Percentiles rank a stretch among this genome's conserved stretches.
These are phyloP conservation scores for Drosophila tsacasi DNA, from an alignment of 1,140 invertebrate genomes.

Conservation along the genomic window DNA sequence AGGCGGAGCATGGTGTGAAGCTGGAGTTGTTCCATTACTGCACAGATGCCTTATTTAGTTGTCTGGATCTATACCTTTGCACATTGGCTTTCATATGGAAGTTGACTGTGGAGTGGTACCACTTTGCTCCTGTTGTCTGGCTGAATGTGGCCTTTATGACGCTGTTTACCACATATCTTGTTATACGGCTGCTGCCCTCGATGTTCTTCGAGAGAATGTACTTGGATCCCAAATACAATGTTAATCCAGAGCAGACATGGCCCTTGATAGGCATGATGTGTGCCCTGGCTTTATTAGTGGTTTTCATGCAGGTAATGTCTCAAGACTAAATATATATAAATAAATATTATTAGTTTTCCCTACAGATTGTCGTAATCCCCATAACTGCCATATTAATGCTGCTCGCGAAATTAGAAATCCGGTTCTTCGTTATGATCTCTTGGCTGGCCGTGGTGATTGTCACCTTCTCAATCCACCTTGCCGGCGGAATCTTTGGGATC, in stretches of 20 bases:
- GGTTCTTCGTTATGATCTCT: conserved; percentile 19
- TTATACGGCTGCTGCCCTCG: conserved; percentile 34
- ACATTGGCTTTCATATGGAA: conserved; percentile 40
- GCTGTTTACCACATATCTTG: conserved; percentile 42
- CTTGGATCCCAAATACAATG: conserved; percentile 26
- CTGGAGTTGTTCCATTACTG: not conserved
- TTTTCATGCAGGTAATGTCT: conserved; percentile 41
- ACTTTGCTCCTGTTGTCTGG: conserved; percentile 29
- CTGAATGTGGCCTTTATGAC: conserved; percentile 48
- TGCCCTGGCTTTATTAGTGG: conserved; percentile 28
- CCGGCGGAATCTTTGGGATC: conserved; percentile 15
- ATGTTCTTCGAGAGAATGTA: conserved; percentile 50
- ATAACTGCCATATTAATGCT: conserved; percentile 40
- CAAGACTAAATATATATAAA: too few relatives aligned
- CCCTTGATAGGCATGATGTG: conserved; percentile 56
- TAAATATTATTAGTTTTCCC: too few relatives aligned
- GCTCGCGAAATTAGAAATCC: conserved; percentile 4
- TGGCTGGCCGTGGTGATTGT: conserved; percentile 27
- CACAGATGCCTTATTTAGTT: conserved; percentile 39
- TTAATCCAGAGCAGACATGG: conserved; percentile 1
- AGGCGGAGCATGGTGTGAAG: conserved; percentile 14
- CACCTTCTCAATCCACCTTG: not conserved
- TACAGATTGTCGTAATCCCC: conserved; percentile 29
- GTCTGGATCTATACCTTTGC: conserved; percentile 43
- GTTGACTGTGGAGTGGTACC: conserved; percentile 25